A percentile compares a stretch with the other conserved stretches of the same genome.
phyloP scores from a whole-genome alignment of 2,888 invertebrate species.

The Eupithecia tripunctaria region DNA sequence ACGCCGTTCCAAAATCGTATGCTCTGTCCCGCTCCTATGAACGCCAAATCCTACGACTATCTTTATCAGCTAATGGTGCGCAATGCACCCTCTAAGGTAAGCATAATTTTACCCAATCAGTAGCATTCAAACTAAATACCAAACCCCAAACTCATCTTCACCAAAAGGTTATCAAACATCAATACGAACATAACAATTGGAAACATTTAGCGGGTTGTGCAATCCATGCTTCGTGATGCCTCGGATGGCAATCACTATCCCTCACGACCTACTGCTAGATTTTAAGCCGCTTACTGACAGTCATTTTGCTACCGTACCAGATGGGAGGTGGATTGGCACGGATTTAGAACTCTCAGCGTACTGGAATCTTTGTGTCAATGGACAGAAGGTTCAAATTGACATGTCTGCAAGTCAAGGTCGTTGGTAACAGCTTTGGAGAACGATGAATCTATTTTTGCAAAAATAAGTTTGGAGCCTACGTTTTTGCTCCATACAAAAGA shows the following conservation, averaged over 20 bases:
- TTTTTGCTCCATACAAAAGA: not conserved
- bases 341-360: not conserved
- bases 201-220: slow-evolving; percentile 72
- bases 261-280: slow-evolving; percentile 63
- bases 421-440: not conserved
- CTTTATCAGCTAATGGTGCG: no score
- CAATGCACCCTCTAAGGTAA: no score
- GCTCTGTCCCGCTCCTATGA: no score
- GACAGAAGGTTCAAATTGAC: not conserved
- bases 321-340: not conserved
- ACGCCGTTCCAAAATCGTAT: no score
- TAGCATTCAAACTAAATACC: slow-evolving; percentile 9
- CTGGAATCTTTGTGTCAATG: not conserved
- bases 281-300: slow-evolving; percentile 28
- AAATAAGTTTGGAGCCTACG: not conserved
- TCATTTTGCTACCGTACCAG: slow-evolving; percentile 6
- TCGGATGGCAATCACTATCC: slow-evolving; percentile 75
- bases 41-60: no score
- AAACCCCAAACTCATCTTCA: slow-evolving; percentile 16
- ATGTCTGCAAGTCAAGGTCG: not conserved
- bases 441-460: not conserved
- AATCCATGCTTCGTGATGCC: slow-evolving; percentile 70
- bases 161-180: slow-evolving; percentile 44
- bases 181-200: slow-evolving; percentile 57
- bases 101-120: slow-evolving; percentile 3